Percentiles rank a stretch among this genome's conserved stretches.
Conservation (phyloP, 1,140 invertebrate species). For the Drosophila jambulina region DNA sequence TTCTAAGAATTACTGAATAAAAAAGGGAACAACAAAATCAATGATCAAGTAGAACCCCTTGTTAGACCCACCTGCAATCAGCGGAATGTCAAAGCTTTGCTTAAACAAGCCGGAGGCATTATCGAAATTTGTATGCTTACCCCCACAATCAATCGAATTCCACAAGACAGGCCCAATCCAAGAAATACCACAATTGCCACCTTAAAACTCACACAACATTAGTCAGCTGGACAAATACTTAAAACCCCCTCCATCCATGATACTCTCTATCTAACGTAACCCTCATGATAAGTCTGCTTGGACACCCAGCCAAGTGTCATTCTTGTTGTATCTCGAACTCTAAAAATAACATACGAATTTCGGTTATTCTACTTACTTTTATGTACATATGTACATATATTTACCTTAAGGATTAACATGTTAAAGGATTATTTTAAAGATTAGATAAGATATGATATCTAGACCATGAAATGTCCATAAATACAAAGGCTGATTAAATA, state of each 20-base stretch:
- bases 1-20: background rate
- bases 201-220: slow-evolving; percentile 9
- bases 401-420: background rate
- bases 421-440: background rate
- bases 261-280: slow-evolving; percentile 3
- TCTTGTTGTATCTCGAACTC: background rate
- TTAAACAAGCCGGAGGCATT: slow-evolving; percentile 36
- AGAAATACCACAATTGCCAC: slow-evolving; percentile 28
- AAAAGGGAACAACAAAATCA: background rate
- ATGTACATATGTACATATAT: background rate
- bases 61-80: slow-evolving; percentile 21
- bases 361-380: background rate
- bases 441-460: background rate
- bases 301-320: slow-evolving; percentile 21
- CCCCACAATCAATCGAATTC: slow-evolving; percentile 52
- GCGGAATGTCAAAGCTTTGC: slow-evolving; percentile 5
- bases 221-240: slow-evolving; percentile 61
- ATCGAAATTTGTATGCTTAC: slow-evolving; percentile 61
- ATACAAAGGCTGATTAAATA: too few species aligned
- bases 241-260: background rate
- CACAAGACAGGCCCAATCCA: slow-evolving; percentile 25
- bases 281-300: slow-evolving; percentile 19
- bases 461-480: background rate
- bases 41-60: background rate
- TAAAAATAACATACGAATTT: slow-evolving; percentile 3